Evolutionary conservation across 2,888 invertebrate genomes (phyloP).

Genomic region (Lacanobia wlatinum): DNA sequence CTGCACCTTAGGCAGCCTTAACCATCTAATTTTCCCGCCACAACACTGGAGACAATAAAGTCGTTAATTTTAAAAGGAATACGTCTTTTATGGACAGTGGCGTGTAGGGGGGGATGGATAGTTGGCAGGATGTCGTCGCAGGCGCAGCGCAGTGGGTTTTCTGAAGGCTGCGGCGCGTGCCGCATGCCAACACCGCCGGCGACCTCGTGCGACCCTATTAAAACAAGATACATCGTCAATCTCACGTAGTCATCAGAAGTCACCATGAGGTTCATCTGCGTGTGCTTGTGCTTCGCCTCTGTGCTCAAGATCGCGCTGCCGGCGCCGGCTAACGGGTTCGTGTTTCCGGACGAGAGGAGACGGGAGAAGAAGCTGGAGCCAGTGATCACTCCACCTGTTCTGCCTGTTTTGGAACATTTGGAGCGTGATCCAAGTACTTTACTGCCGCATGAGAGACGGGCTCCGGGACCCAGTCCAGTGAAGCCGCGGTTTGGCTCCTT

Average conservation of each 20-base stretch:
- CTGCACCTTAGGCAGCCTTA: constrained; percentile 63
- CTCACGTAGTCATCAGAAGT: constrained; percentile 81
- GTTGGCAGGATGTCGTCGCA: constrained; percentile 84
- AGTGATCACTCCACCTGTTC: constrained; percentile 87
- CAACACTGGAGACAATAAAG: constrained; percentile 79
- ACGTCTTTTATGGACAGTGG: constrained; percentile 67
- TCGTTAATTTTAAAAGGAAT: constrained; percentile 82
- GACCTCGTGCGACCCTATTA: constrained; percentile 89
- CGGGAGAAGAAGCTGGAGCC: constrained; percentile 83
- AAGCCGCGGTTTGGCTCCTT: constrained; percentile 82
- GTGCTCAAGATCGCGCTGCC: constrained; percentile 71
- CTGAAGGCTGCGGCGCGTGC: constrained; percentile 90
- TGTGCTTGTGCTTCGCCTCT: constrained; percentile 76
- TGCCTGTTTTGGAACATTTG: constrained; percentile 88
- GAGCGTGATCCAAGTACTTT: constrained; percentile 88
- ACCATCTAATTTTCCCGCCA: constrained; percentile 74
- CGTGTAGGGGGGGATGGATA: constrained; percentile 80
- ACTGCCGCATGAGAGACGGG: constrained; percentile 78
- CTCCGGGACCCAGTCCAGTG: constrained; percentile 64
- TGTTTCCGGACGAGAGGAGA: constrained; percentile 84
- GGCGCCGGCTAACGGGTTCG: constrained; percentile 82
- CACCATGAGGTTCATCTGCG: constrained; percentile 84
- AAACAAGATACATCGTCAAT: constrained; percentile 84
- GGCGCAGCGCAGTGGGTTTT: constrained; percentile 88
- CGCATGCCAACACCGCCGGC: constrained; percentile 88